Evolutionary conservation across 1,140 invertebrate species (phyloP), one percentile per base, ranked within the genome.

Genomic region (honey bee (Apis mellifera)): DNA sequence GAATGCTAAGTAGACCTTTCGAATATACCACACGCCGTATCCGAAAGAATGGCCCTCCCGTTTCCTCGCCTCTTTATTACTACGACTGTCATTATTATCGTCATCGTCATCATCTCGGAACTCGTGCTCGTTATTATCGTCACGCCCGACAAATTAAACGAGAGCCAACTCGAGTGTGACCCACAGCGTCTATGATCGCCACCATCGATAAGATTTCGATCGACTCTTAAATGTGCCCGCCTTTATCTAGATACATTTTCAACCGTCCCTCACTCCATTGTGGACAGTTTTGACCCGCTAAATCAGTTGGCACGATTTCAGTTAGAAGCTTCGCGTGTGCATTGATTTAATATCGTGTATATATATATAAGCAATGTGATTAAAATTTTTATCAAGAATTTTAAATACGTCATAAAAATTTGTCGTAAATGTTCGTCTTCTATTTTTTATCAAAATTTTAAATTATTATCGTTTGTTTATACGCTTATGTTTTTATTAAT

Each of bases 1-100:
- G 93, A 94, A 94, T 94, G 92, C 90, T 93, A 94, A 94, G 93
- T 92, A 93, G 92, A 92, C 90, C 90, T 92, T 91, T 90, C 88
- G 92, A 93, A 92, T 89, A 62, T 42, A 84, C 87, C 88, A 89
- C 86, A 89, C 90, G 89, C 88, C 89, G 81, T 82, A 87, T 89
- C 85, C 90, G 32, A 60, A 80, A 70, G 55, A 68, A 83, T 74
- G 71, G 68, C 68, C 65, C 62, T 81, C 60, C 78, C 32, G 32
- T 32, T 1, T 32, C 26, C 13, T 50, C 54, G 26, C 17, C 70
- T 15, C 78, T 82, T 82, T 77, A 70, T 85, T 84, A 83, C 74
- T 78, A 82, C 79, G 66, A 74, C 82, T 75, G 70, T 89, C 78
- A 83, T 85, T 64, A 78, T 81, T 76, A 76, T 79, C 59, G 11